phyloP scores from a whole-genome alignment of 1,140 invertebrate species.

The Penaeus indicus region DNA sequence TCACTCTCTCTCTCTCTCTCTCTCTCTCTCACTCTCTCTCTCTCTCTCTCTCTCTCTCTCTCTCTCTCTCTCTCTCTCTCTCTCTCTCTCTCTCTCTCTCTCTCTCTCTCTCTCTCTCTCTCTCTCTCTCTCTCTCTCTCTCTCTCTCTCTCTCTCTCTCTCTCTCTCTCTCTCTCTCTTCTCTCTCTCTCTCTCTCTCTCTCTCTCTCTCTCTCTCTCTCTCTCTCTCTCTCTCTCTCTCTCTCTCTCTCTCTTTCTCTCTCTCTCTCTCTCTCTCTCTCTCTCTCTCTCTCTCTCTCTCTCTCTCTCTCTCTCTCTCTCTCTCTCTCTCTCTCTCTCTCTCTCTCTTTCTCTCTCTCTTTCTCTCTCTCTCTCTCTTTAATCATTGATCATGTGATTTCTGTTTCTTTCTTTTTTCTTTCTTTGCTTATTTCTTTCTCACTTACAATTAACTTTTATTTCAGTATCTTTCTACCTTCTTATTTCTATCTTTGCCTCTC shows the following conservation, averaged over 20 bases:
- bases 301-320: neutral
- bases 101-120: neutral
- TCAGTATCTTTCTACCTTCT: too few relatives aligned
- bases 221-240: neutral
- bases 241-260: too few relatives aligned
- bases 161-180: neutral
- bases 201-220: neutral
- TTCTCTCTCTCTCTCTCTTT: too few relatives aligned
- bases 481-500: too few relatives aligned
- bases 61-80: too few relatives aligned
- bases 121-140: neutral
- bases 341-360: neutral
- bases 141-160: neutral
- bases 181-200: neutral
- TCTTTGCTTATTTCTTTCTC: too few relatives aligned
- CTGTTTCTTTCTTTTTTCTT: too few relatives aligned
- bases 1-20: conserved; percentile 16
- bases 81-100: neutral
- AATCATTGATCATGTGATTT: too few relatives aligned
- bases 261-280: too few relatives aligned
- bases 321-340: neutral
- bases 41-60: neutral
- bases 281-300: conserved; percentile 7
- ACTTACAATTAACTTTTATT: too few relatives aligned
- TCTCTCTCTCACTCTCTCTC: conserved; percentile 3